Percentiles rank a stretch among this genome's conserved stretches.
Evolutionary conservation across 2,113 vertebrate species (phyloP).

Genomic region (Lycaon pictus): DNA sequence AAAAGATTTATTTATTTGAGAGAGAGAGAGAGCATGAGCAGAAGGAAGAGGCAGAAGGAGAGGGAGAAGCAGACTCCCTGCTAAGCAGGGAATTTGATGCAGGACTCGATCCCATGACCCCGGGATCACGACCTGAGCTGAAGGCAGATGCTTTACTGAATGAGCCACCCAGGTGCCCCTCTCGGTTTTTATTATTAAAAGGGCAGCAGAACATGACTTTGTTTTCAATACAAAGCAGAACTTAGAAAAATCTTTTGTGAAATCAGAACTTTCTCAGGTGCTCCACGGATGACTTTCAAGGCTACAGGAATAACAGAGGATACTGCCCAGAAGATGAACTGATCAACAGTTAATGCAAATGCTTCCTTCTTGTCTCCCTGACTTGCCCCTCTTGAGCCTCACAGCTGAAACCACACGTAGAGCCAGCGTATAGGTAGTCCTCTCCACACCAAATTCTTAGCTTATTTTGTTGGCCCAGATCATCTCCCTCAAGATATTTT

Average conservation of each 20-base stretch:
- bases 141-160: too few relatives aligned
- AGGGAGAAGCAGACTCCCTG: too few relatives aligned
- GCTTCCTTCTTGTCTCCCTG: background rate
- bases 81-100: too few relatives aligned
- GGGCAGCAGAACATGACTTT: background rate
- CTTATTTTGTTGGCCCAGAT: background rate
- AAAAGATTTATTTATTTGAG: background rate
- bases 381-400: background rate
- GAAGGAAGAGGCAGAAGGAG: too few relatives aligned
- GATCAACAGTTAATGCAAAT: background rate
- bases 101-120: too few relatives aligned
- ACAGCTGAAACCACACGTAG: background rate
- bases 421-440: background rate
- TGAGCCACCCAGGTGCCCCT: background rate
- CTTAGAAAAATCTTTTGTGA: background rate
- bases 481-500: conserved; percentile 31
- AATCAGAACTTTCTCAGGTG: conserved; percentile 3
- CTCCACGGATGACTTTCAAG: background rate
- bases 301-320: background rate
- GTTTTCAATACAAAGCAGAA: conserved; percentile 29
- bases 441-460: background rate
- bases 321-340: background rate
- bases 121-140: too few relatives aligned
- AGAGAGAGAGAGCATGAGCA: too few relatives aligned
- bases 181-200: conserved; percentile 41